A percentile compares a stretch with the other conserved stretches of the same genome.
Evolutionary conservation across 2,113 vertebrate genomes (phyloP).

Genomic region (Hydropotes inermis): DNA sequence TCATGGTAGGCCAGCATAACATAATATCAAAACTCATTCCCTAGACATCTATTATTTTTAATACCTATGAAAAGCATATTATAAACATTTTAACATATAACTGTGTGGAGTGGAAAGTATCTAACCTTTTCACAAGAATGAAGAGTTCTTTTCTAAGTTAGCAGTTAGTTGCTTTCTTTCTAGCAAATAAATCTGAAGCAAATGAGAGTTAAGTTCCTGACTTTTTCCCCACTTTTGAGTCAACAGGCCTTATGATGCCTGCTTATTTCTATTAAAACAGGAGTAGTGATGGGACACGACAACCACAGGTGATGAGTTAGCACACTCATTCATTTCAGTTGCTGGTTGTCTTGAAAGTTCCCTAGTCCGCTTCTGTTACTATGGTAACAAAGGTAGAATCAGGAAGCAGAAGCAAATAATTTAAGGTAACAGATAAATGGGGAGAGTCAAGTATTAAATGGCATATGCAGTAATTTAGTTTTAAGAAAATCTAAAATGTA

Average conservation of each 20-base stretch:
- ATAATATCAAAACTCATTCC: neutral
- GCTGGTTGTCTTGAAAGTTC: conserved; percentile 35
- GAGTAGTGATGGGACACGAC: conserved; percentile 32
- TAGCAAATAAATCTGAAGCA: conserved; percentile 14
- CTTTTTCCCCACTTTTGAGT: neutral
- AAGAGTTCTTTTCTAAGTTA: neutral
- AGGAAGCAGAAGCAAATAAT: conserved; percentile 59
- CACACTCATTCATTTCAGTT: conserved; percentile 55
- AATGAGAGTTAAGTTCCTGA: neutral
- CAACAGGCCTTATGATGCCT: conserved; percentile 6
- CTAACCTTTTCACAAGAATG: neutral
- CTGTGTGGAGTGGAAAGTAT: neutral
- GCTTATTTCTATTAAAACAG: conserved; percentile 50
- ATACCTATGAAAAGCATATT: conserved; percentile 7
- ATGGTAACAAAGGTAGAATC: conserved; percentile 61
- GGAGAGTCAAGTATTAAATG: conserved; percentile 18
- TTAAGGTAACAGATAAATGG: conserved; percentile 41
- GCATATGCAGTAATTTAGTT: conserved; percentile 13
- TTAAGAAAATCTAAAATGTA: conserved; percentile 47
- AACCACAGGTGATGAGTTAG: conserved; percentile 45
- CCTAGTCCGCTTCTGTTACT: conserved; percentile 61
- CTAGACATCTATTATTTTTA: neutral
- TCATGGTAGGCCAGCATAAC: neutral
- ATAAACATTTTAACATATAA: conserved; percentile 19
- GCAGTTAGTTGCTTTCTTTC: neutral